Conservation (phyloP, 2,888 invertebrate genomes). For the Sthenelais limicola region DNA sequence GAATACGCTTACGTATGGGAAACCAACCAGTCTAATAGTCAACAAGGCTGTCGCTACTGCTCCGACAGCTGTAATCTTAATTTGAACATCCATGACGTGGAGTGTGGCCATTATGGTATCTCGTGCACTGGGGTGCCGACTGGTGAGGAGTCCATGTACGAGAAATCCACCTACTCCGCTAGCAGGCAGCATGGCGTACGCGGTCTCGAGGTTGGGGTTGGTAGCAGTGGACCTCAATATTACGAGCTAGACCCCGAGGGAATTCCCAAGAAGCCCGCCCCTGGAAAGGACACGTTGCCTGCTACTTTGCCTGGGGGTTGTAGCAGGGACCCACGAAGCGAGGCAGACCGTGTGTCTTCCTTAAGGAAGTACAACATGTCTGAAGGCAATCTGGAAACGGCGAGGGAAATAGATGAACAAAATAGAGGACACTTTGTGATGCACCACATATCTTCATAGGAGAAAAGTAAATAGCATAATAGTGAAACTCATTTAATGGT, state of each 20-base stretch:
- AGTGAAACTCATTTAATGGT: not conserved
- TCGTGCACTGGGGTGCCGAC: slow-evolving; percentile 5
- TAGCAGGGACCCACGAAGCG: not conserved
- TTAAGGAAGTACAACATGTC: slow-evolving; percentile 2
- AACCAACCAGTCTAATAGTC: slow-evolving; percentile 20
- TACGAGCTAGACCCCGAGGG: slow-evolving; percentile 39
- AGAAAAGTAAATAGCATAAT: not conserved
- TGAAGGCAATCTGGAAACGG: slow-evolving; percentile 11
- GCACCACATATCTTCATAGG: slow-evolving; percentile 1
- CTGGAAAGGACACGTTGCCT: slow-evolving; percentile 8
- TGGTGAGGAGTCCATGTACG: slow-evolving; percentile 37
- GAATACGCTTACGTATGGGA: slow-evolving; percentile 42
- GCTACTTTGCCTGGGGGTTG: slow-evolving; percentile 1
- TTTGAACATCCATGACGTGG: slow-evolving; percentile 25
- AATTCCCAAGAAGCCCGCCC: slow-evolving; percentile 5
- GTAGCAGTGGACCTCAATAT: no score
- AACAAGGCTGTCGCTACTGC: slow-evolving; percentile 20
- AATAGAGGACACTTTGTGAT: slow-evolving; percentile 15
- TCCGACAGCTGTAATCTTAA: slow-evolving; percentile 27
- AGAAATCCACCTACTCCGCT: slow-evolving; percentile 34
- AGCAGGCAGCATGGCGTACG: not conserved
- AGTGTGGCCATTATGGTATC: slow-evolving; percentile 26
- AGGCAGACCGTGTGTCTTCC: not conserved
- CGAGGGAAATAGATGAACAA: slow-evolving; percentile 12
- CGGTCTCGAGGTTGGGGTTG: no score